Evolutionary conservation across 1,140 invertebrate genomes (phyloP), one percentile per base, ranked within the genome.

Genomic region (Aphis gossypii): DNA sequence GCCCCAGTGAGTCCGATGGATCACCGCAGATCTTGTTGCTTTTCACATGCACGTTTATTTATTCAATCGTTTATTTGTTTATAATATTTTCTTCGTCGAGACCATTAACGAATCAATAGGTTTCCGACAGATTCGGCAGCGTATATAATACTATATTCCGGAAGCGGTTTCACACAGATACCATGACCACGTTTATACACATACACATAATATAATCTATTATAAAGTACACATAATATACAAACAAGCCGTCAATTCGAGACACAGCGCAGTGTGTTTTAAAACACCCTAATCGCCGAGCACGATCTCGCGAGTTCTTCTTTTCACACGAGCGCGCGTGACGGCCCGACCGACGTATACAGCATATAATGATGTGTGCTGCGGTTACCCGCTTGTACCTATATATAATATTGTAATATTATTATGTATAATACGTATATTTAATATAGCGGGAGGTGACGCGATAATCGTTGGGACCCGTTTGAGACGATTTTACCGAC

Each of bases 401-500:
- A 18, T 46, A 8, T 7, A 68, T 68, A n/a, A 68, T 68, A 68
- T n/a, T 68, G 60, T 68, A 68, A 68, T n/a, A 68, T 68, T 60
- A 60, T 11, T 68, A 68, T 30, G 11, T 60, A 30, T 60, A 60
- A 60, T 56, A 56, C 23, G 25, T 68, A 18, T n/a, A n/a, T n/a
- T n/a, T 68, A n/a, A n/a, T 68, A 14, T 68, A 68, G 23, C 84
- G 84, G 41, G 44, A 87, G 44, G 44, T 87, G 84, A 87, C 86
- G 86, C 86, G 86, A 88, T 88, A 88, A 88, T 88, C 86, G 86
- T 30, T 23, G 11, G 30, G n/a, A 35, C n/a, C 86, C 46, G 86
- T 88, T 88, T 51, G 46, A 88, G 44, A 51, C n/a, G 30, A 51
- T n/a, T 88, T 48, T 48, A 87, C 86, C 86, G 86, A 87, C 86